Evolutionary conservation across 92 coral and sea anemone species (phyloP).

Genomic region (Epizoanthus rinbou): DNA sequence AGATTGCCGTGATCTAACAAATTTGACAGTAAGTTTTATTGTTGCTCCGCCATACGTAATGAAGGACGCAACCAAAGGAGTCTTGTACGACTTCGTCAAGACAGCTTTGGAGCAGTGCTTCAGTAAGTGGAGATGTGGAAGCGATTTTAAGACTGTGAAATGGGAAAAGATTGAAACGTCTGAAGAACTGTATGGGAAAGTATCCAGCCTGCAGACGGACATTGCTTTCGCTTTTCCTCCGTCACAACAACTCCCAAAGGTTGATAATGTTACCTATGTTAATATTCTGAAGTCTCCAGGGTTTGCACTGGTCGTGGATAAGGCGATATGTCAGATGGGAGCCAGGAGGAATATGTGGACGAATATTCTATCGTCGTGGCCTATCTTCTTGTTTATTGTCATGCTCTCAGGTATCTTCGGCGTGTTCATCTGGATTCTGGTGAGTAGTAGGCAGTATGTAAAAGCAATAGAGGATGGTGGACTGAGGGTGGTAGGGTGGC

Average conservation of each 20-base stretch:
- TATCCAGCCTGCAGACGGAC: slow-evolving; percentile 41
- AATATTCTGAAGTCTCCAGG: slow-evolving; percentile 68
- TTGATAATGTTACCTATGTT: slow-evolving; percentile 30
- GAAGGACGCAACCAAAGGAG: slow-evolving; percentile 21
- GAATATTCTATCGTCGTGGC: slow-evolving; percentile 75
- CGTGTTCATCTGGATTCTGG: slow-evolving; percentile 75
- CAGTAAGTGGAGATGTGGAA: slow-evolving; percentile 47
- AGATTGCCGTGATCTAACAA: slow-evolving; percentile 14
- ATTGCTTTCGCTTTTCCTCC: slow-evolving; percentile 69
- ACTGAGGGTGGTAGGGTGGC: too few species aligned
- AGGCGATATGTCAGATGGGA: slow-evolving; percentile 56
- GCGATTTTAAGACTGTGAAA: slow-evolving; percentile 2
- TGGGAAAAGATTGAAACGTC: slow-evolving; percentile 54
- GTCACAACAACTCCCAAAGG: slow-evolving; percentile 35
- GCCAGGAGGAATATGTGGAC: slow-evolving; percentile 37
- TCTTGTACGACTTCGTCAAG: slow-evolving; percentile 44
- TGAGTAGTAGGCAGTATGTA: slow-evolving; percentile 13
- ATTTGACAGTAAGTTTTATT: slow-evolving; percentile 46
- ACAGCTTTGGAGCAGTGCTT: slow-evolving; percentile 38
- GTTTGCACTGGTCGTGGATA: slow-evolving; percentile 69
- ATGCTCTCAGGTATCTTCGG: slow-evolving; percentile 75
- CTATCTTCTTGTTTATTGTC: slow-evolving; percentile 55
- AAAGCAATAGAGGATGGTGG: too few species aligned
- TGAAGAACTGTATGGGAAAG: slow-evolving; percentile 42
- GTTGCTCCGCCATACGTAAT: slow-evolving; percentile 48